Conservation (phyloP, 2,113 vertebrate genomes). For the Lichenostomus cassidix region DNA sequence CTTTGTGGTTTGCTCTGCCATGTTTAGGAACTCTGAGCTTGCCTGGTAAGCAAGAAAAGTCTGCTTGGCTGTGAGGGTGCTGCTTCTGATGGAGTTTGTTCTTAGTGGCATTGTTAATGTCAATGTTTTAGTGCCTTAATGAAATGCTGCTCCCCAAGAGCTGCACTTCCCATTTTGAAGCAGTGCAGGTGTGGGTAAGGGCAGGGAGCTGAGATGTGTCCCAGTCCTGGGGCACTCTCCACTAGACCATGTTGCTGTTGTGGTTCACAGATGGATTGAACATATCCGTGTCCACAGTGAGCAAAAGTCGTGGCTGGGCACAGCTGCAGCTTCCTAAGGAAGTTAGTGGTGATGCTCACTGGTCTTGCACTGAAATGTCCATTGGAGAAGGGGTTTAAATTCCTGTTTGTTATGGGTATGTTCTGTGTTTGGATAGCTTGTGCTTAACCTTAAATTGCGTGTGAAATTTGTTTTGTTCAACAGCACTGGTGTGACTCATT, state of each 20-base stretch:
- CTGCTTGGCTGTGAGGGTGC: background rate
- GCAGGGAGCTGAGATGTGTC: background rate
- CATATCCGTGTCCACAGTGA: accelerated
- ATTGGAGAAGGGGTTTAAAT: background rate
- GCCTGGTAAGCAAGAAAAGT: background rate
- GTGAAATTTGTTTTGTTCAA: conserved; percentile 35
- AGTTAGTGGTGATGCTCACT: background rate
- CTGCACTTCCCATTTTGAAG: background rate
- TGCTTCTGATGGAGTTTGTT: background rate
- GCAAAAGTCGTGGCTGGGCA: background rate
- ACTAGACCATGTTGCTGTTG: accelerated
- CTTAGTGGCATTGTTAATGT: background rate
- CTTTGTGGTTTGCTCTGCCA: background rate
- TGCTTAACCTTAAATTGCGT: background rate
- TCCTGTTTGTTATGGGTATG: background rate
- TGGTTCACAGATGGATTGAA: background rate
- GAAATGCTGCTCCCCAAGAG: background rate
- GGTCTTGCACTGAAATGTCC: background rate
- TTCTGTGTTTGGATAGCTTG: background rate
- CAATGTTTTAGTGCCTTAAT: background rate
- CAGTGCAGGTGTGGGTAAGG: background rate
- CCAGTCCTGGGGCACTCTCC: background rate
- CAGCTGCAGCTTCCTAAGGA: accelerated
- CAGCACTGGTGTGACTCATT: conserved; percentile 21
- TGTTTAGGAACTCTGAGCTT: background rate